Evolutionary conservation across 2,113 vertebrate species (phyloP).

Genomic region (Psilopogon haemacephalus): DNA sequence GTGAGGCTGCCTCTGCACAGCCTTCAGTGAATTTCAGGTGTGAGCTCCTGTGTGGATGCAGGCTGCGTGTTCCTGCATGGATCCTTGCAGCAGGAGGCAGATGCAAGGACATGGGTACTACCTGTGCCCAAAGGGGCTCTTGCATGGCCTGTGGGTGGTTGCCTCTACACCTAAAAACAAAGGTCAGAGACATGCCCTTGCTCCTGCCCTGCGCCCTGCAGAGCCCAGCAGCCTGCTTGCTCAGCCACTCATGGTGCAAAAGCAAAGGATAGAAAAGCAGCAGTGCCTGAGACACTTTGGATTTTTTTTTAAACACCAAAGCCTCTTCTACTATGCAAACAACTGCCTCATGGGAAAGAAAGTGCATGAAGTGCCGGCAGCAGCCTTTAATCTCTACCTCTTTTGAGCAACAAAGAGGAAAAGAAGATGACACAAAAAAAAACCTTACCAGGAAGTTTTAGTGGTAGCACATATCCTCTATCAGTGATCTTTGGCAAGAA

Average conservation of each 20-base stretch:
- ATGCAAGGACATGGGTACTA: neutral
- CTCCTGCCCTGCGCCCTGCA: no score
- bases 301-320: neutral
- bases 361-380: neutral
- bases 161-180: neutral
- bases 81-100: neutral
- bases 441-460: neutral
- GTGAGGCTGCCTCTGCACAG: neutral
- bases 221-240: neutral
- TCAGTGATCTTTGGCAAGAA: neutral
- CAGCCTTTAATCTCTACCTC: neutral
- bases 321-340: neutral
- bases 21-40: neutral
- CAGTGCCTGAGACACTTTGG: neutral
- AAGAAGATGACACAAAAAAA: neutral
- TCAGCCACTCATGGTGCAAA: neutral
- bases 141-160: neutral
- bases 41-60: neutral
- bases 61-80: neutral
- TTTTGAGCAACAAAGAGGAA: neutral
- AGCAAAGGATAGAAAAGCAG: neutral
- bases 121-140: neutral
- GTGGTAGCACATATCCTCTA: neutral
- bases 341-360: neutral
- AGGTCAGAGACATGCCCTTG: accelerated